Base-by-base conservation (phyloP, 2,113 vertebrate species). In the Bucco capensis region DNA sequence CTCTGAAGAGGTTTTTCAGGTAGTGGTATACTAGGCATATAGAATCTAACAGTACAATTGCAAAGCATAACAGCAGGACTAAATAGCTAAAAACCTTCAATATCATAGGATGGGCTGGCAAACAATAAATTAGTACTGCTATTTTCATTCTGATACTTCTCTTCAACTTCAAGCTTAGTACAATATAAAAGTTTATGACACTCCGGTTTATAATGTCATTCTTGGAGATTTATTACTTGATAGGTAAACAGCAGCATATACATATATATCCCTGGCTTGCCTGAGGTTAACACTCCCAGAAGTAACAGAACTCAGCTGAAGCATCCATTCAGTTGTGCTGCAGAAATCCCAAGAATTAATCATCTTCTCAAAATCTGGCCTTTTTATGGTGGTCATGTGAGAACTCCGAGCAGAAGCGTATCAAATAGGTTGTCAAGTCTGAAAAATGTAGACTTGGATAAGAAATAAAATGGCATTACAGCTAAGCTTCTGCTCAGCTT, bases 11-110 rank as follows among this genome's bases (percentile, higher is more conserved):
- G 12, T 18, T 88, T 24, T 75, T 61, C 70, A 64, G 44, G 17
- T 25, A 60, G 21, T 31, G 8, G 25, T 8, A 62, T 42, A 71
- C 30, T 18, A 30, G 0, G 0, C 1, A 1, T 8, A 27, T 30
- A 35, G 67, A 81, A 51, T 19, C 38, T 19, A 81, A 51, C 2
- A 46, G 54, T 10, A 44, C 21, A 60, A 64, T 6, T 82, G 40
- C 49, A 81, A 71, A 81, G 46, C 11, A 0, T 22, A 92, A 65
- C 30, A 78, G 60, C 17, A 61, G 38, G 35, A 71, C 12, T 54
- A 81, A 44, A 50, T 3, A 66, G n/a, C n/a, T 67, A 71, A 54
- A 90, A 9, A 1, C 1, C 21, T 27, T 14, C 31, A 66, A 2
- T 58, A 23, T 12, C 42, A 65, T 4, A 58, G 19, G 9, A 33